These are phyloP conservation scores for Diprion similis DNA, from an alignment of 1,140 invertebrate species.

Conservation along the genomic window DNA sequence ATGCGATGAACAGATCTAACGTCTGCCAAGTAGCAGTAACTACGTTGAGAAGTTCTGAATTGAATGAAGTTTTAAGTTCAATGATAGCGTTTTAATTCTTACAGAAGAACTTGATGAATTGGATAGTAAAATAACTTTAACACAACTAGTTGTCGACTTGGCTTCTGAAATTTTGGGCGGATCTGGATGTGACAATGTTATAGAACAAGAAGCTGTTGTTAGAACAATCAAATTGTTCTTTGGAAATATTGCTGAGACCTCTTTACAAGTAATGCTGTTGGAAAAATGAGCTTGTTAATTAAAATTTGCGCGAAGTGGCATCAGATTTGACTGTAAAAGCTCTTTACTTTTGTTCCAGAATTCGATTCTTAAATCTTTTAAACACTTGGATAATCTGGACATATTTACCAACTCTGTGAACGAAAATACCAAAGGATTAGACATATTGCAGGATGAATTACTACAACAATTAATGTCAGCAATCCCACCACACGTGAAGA, in stretches of 20 bases:
- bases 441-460: conserved; percentile 29
- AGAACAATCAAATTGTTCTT: conserved; percentile 52
- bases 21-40: no score
- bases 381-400: conserved; percentile 25
- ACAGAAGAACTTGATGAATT: conserved; percentile 53
- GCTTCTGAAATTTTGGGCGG: conserved; percentile 52
- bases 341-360: conserved; percentile 29
- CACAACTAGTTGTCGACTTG: conserved; percentile 48
- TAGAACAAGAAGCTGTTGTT: conserved; percentile 53
- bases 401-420: conserved; percentile 23
- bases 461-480: conserved; percentile 29
- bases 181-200: conserved; percentile 46
- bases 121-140: conserved; percentile 50
- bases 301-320: background rate
- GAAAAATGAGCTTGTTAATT: background rate
- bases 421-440: conserved; percentile 25
- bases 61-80: background rate
- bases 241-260: conserved; percentile 48
- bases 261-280: conserved; percentile 43
- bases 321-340: background rate
- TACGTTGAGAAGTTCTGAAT: no score
- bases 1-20: no score
- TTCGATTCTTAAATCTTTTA: conserved; percentile 30
- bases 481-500: conserved; percentile 34
- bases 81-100: conserved; percentile 22